Evolutionary conservation across 1,140 invertebrate species (phyloP), one percentile per base, ranked within the genome.

Genomic region (Papilio glaucus): DNA sequence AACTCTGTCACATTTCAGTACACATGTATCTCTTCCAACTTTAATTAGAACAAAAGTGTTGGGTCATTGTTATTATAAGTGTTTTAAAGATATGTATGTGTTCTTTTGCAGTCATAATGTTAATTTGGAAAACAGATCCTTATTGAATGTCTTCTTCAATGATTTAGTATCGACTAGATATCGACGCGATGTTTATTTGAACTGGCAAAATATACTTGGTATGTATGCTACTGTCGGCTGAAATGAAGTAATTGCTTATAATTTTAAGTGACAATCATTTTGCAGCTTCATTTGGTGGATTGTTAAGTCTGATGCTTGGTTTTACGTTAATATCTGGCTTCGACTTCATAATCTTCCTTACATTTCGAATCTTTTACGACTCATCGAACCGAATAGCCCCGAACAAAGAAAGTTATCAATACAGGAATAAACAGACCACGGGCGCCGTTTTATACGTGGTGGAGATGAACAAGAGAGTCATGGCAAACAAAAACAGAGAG

Each of bases 311-410:
- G 21, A 95, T 96, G 83, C 91, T 95, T 26, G 96, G 95, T 1
- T 96, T 96, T 79, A 96, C 95, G 62, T 90, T 96, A n/a, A 94
- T 96, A 69, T 95, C 95, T 0, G 94, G 93, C 0, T 94, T 96
- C 45, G 96, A 96, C 81, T 87, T 96, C 42, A 24, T 96, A 4
- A 94, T 96, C 71, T 96, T 95, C 77, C 94, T 96, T 70, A 74
- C 74, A 2, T 75, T 87, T n/a, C 75, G 78, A 69, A 68, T 85
- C 0, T 61, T 78, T 13, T 86, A 79, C 29, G 80, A 83, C 24
- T 69, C 41, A 4, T 70, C 38, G 5, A 71, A 38, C 29, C 13
- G 9, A 12, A 15, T 57, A 33, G 49, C 9, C 15, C 12, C 7
- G 10, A 8, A 10, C 10, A 26, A 26, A 4, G 21, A 57, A 12